Evolutionary conservation across 2,113 vertebrate species (phyloP), one percentile per base, ranked within the genome.

Genomic region (Gavia stellata): DNA sequence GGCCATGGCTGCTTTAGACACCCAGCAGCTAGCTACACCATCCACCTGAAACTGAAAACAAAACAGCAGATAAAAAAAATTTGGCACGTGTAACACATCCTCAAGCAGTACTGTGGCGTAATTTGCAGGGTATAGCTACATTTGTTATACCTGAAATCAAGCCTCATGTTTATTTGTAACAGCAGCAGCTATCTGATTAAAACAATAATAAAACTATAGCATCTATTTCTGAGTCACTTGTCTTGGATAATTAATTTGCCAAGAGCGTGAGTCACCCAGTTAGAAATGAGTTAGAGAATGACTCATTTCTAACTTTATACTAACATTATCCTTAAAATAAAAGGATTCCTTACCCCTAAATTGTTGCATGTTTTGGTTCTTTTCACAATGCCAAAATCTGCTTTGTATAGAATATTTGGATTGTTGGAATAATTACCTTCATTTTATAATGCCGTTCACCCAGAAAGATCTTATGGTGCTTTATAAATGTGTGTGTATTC

Each of bases 1-100:
- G 13, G 97, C 96, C 97, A 98, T 96, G 42, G 97, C 97, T 81
- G 96, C 96, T 97, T 98, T 97, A 81, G 97, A 98, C 93, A 98
- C 94, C 49, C 97, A 95, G 92, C 97, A 98, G 75, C 96, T 97
- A 95, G 36, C 13, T 81, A 78, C 97, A 98, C 93, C 96, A 98
- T 26, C 97, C 97, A 79, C 97, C 98, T 68, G 98, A 97, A 96
- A 93, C 97, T 97, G 77, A 26, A 86, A 89, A 36, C 16, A 90
- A 29, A 82, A 52, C 12, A 52, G 53, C 55, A 80, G 31, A 80
- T 65, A 47, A 71, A 81, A 90, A 80, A 49, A 68, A 65, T 14
- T 5, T 17, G 38, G 17, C 40, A 53, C 7, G 12, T 2, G 0
- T 44, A 87, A 67, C 40, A 82, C 0, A 9, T 36, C 58, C 55